Percentiles rank a stretch among this genome's conserved stretches.
These are phyloP conservation scores for Drosophila anomalata DNA, from an alignment of 2,888 invertebrate species.

Conservation along the genomic window DNA sequence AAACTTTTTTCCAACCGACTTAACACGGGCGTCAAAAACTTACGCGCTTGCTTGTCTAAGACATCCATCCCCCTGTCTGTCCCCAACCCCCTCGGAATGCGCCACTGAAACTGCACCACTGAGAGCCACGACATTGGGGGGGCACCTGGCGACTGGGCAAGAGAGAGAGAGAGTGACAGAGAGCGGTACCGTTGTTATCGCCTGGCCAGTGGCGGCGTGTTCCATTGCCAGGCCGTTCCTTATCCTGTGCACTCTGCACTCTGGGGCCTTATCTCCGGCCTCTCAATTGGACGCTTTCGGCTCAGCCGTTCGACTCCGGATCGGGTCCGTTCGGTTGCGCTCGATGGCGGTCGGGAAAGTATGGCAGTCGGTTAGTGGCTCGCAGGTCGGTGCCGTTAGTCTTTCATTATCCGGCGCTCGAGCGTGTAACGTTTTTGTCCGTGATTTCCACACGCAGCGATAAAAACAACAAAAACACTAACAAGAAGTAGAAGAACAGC, in stretches of 20 bases:
- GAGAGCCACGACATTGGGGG: slow-evolving; percentile 7
- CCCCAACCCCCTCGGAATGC: slow-evolving; percentile 33
- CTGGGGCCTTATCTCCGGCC: slow-evolving; percentile 52
- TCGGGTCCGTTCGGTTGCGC: slow-evolving; percentile 2
- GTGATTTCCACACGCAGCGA: slow-evolving; percentile 41
- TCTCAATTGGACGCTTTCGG: neutral
- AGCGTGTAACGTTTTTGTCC: slow-evolving; percentile 65
- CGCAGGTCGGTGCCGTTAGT: slow-evolving; percentile 52
- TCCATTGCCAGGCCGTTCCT: slow-evolving; percentile 64
- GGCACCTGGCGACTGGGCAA: neutral
- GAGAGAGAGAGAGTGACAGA: neutral
- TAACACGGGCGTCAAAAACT: slow-evolving; percentile 70
- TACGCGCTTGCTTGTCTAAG: slow-evolving; percentile 74
- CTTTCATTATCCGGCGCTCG: slow-evolving; percentile 69
- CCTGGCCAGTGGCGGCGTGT: slow-evolving; percentile 41
- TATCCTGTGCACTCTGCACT: slow-evolving; percentile 61
- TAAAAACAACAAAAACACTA: slow-evolving; percentile 28
- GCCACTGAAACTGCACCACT: slow-evolving; percentile 50
- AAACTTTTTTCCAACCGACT: slow-evolving; percentile 72
- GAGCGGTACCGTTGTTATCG: slow-evolving; percentile 59
- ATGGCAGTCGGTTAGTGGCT: slow-evolving; percentile 55
- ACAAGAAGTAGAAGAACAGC: slow-evolving; percentile 26
- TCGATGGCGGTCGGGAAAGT: slow-evolving; percentile 49
- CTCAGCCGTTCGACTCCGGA: slow-evolving; percentile 8
- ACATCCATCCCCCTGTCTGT: slow-evolving; percentile 17